phyloP scores from a whole-genome alignment of 2,797 vertebrate species.

The Ptychobarbus kaznakovi region DNA sequence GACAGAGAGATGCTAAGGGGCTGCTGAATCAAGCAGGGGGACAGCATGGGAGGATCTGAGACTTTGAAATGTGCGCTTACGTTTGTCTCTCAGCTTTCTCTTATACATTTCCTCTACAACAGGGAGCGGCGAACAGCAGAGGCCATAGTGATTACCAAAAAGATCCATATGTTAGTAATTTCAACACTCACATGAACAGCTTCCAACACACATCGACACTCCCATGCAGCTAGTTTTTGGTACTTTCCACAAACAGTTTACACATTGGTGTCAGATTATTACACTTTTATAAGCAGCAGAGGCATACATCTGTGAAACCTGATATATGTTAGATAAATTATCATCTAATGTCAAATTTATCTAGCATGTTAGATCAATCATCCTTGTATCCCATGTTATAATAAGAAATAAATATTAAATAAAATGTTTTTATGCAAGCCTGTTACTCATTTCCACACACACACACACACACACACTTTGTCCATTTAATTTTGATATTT shows the following conservation, averaged over 20 bases:
- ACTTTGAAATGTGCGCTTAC: conserved; percentile 80
- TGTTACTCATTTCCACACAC: background rate
- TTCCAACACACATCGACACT: background rate
- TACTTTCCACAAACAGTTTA: conserved; percentile 8
- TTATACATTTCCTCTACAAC: conserved; percentile 89
- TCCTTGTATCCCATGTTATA: background rate
- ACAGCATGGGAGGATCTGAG: conserved; percentile 26
- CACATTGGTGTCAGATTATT: background rate
- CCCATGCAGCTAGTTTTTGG: conserved; percentile 22
- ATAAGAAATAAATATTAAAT: background rate
- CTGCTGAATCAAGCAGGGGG: conserved; percentile 26
- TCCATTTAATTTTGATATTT: background rate
- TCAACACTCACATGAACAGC: conserved; percentile 12
- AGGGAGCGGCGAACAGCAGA: conserved; percentile 71
- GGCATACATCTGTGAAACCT: background rate
- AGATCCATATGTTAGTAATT: conserved; percentile 69
- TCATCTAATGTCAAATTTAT: background rate
- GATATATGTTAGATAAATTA: background rate
- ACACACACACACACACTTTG: background rate
- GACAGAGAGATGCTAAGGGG: conserved; percentile 40
- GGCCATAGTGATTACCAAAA: conserved; percentile 65
- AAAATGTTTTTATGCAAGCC: too few species aligned
- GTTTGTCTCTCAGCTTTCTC: conserved; percentile 92
- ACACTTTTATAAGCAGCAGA: background rate
- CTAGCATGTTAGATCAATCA: background rate